These are phyloP conservation scores for Choreutis nemorana DNA, from an alignment of 2,888 invertebrate genomes.

Conservation along the genomic window DNA sequence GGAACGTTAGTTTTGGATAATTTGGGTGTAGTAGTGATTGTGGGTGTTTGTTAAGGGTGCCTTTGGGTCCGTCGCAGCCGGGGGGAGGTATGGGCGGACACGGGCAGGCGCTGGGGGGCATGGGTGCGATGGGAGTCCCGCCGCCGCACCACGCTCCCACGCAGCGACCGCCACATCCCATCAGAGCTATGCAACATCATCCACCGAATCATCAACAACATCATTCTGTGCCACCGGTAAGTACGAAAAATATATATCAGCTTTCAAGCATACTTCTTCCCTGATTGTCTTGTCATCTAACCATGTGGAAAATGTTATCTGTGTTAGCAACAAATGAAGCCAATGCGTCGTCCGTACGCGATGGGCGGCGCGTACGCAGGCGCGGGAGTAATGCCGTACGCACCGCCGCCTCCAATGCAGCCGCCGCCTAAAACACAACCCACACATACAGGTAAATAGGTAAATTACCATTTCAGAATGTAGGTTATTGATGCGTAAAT, in stretches of 20 bases:
- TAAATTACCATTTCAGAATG: too few relatives aligned
- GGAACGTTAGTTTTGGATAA: too few relatives aligned
- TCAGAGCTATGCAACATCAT: constrained; percentile 48
- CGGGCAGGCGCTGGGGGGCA: constrained; percentile 33
- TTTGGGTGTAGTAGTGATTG: background rate
- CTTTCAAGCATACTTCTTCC: background rate
- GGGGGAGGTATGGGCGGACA: constrained; percentile 39
- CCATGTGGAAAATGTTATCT: background rate
- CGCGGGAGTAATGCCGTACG: constrained; percentile 27
- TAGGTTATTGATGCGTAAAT: too few relatives aligned
- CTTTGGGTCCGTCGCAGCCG: constrained; percentile 39
- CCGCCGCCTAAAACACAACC: constrained; percentile 20
- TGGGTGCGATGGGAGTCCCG: constrained; percentile 33
- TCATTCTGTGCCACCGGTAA: constrained; percentile 43
- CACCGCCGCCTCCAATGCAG: constrained; percentile 26
- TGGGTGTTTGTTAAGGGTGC: constrained; percentile 32
- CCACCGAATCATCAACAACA: constrained; percentile 44
- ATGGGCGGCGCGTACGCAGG: constrained; percentile 36
- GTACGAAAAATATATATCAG: constrained; percentile 4
- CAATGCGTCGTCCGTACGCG: constrained; percentile 43
- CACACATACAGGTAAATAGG: constrained; percentile 14
- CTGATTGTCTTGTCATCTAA: background rate
- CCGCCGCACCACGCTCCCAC: constrained; percentile 33
- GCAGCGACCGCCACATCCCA: constrained; percentile 43
- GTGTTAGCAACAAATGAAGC: constrained; percentile 38